Conservation (phyloP, 2,113 vertebrate species). For the Dunckerocampus dactyliophorus region DNA sequence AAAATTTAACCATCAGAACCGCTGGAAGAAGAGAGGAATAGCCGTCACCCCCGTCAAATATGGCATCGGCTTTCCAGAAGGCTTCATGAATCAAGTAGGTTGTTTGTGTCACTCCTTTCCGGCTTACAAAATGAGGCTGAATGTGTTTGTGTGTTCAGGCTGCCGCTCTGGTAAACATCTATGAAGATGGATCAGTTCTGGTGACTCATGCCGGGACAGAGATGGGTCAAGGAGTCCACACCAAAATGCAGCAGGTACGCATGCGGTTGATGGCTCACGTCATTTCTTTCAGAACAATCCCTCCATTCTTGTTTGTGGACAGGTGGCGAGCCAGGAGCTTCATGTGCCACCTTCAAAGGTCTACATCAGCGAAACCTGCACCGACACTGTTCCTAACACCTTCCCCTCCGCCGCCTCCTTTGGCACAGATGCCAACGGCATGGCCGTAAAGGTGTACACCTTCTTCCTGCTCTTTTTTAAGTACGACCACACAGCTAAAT, state of each 20-base stretch:
- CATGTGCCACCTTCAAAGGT: slow-evolving; percentile 75
- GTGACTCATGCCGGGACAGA: slow-evolving; percentile 79
- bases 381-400: slow-evolving; percentile 80
- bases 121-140: neutral
- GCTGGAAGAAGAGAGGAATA: slow-evolving; percentile 83
- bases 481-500: too few relatives aligned
- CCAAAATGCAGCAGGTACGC: slow-evolving; percentile 76
- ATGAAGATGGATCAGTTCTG: slow-evolving; percentile 81
- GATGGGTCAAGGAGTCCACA: slow-evolving; percentile 83
- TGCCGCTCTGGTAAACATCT: slow-evolving; percentile 80
- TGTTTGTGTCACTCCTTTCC: neutral
- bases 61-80: slow-evolving; percentile 70
- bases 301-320: neutral
- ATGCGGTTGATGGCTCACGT: neutral
- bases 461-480: neutral
- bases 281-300: neutral
- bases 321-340: slow-evolving; percentile 85
- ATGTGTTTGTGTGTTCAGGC: slow-evolving; percentile 59
- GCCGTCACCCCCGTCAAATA: slow-evolving; percentile 80
- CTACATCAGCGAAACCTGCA: slow-evolving; percentile 84
- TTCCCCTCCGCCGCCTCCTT: slow-evolving; percentile 76
- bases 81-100: slow-evolving; percentile 78
- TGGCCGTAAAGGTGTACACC: slow-evolving; percentile 81
- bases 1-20: slow-evolving; percentile 78
- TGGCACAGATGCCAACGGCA: slow-evolving; percentile 84